Conservation (phyloP, 2,113 vertebrate genomes). For the Apteryx owenii region DNA sequence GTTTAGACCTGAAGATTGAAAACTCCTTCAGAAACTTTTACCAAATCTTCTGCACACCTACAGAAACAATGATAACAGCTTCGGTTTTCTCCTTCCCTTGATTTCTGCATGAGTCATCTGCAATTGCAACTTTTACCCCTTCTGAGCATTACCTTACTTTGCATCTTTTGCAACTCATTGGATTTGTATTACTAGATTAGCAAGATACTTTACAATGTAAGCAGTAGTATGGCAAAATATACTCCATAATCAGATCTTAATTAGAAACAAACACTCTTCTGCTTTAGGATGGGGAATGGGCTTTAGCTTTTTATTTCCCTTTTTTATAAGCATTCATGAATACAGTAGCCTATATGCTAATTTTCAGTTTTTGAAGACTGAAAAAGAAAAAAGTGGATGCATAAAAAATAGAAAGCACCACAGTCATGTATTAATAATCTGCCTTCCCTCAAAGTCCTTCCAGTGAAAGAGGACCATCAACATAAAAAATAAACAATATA, state of each 20-base stretch:
- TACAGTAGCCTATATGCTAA: rapidly evolving
- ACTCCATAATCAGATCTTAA: not conserved
- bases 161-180: not conserved
- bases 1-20: not conserved
- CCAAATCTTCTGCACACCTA: constrained; percentile 7
- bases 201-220: not conserved
- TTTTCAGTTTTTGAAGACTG: not conserved
- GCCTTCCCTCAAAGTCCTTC: not conserved
- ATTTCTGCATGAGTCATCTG: not conserved
- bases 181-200: not conserved
- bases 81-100: not conserved
- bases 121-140: not conserved
- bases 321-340: not conserved
- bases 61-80: not conserved
- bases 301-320: not conserved
- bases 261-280: not conserved
- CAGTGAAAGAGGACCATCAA: not conserved
- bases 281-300: not conserved
- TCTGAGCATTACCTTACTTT: not conserved
- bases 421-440: not conserved
- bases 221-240: not conserved
- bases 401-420: not conserved
- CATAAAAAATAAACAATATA: not conserved
- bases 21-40: not conserved
- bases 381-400: not conserved